Conservation (phyloP, 2,888 invertebrate genomes). For the Eumerus sabulonum region DNA sequence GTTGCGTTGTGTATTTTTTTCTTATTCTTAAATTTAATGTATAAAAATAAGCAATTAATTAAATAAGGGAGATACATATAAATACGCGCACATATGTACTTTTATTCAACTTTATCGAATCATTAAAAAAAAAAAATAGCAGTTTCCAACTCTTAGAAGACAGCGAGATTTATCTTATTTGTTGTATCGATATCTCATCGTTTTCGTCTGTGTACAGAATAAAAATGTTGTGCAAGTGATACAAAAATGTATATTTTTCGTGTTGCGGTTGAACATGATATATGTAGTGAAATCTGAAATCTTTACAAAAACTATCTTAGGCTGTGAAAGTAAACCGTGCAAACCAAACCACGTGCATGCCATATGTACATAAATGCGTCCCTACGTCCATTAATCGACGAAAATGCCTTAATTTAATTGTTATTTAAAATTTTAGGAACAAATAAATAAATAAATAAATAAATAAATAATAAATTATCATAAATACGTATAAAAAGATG, state of each 20-base stretch:
- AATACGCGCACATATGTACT: background rate
- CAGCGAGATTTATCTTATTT: conserved; percentile 1
- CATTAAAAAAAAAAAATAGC: background rate
- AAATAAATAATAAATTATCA: no score
- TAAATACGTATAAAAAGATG: no score
- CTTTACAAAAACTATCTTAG: background rate
- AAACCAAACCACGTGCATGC: conserved; percentile 64
- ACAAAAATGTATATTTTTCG: no score
- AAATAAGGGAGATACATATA: background rate
- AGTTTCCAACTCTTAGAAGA: background rate
- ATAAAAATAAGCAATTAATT: background rate
- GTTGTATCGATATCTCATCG: conserved; percentile 33
- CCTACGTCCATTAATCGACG: no score
- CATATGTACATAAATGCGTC: conserved; percentile 34
- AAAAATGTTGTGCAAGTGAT: conserved; percentile 23
- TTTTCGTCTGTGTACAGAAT: conserved; percentile 14
- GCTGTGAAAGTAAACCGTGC: conserved; percentile 27
- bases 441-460: background rate
- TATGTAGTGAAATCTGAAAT: no score
- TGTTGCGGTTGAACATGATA: no score
- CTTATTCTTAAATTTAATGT: background rate
- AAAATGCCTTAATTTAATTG: background rate
- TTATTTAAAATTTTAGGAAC: no score
- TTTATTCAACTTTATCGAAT: background rate
- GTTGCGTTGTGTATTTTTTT: conserved; percentile 11